A percentile compares a stretch with the other conserved stretches of the same genome.
These are phyloP conservation scores for Pristionchus pacificus DNA, from an alignment of 1,140 invertebrate genomes.

Conservation along the genomic window DNA sequence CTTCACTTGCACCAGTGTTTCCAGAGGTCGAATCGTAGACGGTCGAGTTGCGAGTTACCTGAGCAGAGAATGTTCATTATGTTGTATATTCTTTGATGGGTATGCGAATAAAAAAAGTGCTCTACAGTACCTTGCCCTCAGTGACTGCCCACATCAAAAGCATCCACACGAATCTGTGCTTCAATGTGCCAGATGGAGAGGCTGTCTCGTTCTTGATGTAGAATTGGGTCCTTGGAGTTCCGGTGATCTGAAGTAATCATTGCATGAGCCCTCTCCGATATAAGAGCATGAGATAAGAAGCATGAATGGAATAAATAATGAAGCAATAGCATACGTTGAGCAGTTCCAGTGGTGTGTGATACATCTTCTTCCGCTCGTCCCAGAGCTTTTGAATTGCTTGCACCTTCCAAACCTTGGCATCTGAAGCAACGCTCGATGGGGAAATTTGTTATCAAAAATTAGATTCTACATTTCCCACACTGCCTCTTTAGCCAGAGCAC, in stretches of 20 bases:
- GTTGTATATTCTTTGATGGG: background rate
- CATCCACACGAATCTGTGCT: conserved; percentile 44
- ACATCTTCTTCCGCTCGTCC: conserved; percentile 20
- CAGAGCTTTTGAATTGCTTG: conserved; percentile 24
- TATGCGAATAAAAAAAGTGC: background rate
- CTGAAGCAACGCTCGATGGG: too few species aligned
- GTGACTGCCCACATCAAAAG: conserved; percentile 40
- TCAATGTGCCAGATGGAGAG: conserved; percentile 31
- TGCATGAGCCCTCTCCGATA: conserved; percentile 4
- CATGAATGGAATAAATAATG: background rate
- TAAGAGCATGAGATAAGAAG: conserved; percentile 10
- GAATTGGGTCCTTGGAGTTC: conserved; percentile 7
- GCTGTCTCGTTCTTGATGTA: conserved; percentile 41
- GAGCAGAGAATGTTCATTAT: background rate
- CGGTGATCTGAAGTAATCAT: conserved; percentile 3
- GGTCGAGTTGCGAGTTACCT: background rate
- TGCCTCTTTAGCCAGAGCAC: too few species aligned
- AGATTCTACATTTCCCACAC: too few species aligned
- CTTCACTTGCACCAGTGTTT: conserved; percentile 36
- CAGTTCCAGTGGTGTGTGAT: conserved; percentile 14
- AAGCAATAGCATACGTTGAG: conserved; percentile 8
- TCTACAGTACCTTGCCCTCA: conserved; percentile 25
- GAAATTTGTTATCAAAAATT: too few species aligned
- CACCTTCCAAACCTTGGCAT: background rate
- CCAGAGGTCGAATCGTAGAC: conserved; percentile 42